Evolutionary conservation across 2,113 vertebrate genomes (phyloP).

Genomic region (Pterocles orientalis): DNA sequence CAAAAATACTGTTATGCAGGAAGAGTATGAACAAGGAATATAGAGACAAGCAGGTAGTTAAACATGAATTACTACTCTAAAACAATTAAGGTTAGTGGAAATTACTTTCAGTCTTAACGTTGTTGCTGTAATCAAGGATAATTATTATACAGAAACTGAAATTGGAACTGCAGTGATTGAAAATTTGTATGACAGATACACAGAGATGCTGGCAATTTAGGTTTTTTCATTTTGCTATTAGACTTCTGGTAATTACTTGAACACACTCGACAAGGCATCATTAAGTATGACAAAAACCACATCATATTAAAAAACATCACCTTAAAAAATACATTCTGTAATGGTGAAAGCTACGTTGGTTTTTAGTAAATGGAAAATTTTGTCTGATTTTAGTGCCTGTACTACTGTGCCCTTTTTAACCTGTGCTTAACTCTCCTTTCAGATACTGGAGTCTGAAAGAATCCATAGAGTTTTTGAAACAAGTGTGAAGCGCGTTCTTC

Average conservation of each 20-base stretch:
- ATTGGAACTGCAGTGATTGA: background rate
- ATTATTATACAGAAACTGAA: background rate
- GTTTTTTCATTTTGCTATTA: background rate
- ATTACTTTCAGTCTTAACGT: background rate
- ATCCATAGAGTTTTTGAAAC: background rate
- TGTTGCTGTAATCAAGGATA: background rate
- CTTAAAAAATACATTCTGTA: background rate
- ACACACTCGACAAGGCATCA: background rate
- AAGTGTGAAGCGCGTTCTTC: background rate
- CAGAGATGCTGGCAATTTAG: background rate
- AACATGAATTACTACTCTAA: background rate
- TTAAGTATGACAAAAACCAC: constrained; percentile 10
- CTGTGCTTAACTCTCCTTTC: background rate
- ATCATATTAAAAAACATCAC: background rate
- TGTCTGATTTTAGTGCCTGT: background rate
- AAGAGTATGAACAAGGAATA: background rate
- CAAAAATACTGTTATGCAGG: background rate
- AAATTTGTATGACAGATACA: background rate
- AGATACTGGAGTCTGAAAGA: background rate
- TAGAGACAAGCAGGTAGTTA: background rate
- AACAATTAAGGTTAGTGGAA: background rate
- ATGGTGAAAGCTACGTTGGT: background rate
- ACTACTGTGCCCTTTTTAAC: background rate
- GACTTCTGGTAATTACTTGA: background rate
- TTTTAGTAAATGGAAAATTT: background rate